A percentile compares a stretch with the other conserved stretches of the same genome.
These are phyloP conservation scores for Octomys mimax DNA, from an alignment of 2,797 vertebrate genomes.

Conservation along the genomic window DNA sequence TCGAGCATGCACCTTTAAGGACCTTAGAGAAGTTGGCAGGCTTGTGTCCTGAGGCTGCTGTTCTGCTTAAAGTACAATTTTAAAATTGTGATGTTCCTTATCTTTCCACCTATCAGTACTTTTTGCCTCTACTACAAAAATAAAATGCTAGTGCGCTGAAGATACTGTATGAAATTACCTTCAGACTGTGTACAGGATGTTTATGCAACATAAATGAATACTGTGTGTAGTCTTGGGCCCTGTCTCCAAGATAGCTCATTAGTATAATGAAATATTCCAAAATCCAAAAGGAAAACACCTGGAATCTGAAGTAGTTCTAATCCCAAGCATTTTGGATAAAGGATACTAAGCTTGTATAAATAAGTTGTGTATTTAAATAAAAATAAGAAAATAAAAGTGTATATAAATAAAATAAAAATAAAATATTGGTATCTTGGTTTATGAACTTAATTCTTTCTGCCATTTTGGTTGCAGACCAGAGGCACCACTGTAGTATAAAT, in stretches of 20 bases:
- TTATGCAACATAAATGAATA: background rate
- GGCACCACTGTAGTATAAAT: background rate
- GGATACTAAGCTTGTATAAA: background rate
- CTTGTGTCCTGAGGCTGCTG: background rate
- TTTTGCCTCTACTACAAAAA: background rate
- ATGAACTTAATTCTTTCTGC: too few relatives aligned
- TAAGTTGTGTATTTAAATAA: background rate
- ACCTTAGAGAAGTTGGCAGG: background rate
- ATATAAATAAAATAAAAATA: background rate
- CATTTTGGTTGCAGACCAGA: background rate
- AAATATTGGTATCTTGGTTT: background rate
- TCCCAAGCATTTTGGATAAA: background rate
- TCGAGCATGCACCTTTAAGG: background rate
- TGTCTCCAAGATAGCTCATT: too few relatives aligned
- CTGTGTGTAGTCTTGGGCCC: background rate
- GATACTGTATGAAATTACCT: background rate
- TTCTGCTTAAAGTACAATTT: background rate
- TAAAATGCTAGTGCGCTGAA: background rate
- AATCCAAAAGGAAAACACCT: background rate
- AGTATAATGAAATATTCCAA: background rate
- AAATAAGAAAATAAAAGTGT: background rate
- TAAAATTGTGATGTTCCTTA: too few relatives aligned
- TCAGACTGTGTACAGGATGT: background rate
- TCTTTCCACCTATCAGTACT: too few relatives aligned
- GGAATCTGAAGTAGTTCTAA: background rate